phyloP scores from a whole-genome alignment of 2,797 vertebrate genomes.

The Rhynchonycteris naso region DNA sequence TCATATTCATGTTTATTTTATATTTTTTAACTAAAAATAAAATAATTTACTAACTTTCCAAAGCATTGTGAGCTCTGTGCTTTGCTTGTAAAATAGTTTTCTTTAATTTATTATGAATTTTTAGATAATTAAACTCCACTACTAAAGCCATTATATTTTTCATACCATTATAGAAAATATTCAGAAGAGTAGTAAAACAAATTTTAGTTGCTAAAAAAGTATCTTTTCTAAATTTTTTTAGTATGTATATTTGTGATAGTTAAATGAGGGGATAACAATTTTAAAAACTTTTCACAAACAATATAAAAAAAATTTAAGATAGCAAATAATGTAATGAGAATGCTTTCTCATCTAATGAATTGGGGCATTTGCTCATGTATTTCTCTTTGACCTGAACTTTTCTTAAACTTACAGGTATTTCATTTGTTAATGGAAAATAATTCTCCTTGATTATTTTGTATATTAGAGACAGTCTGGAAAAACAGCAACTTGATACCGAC shows the following conservation, averaged over 20 bases:
- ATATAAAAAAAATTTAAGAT: not conserved
- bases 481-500: not conserved
- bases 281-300: not conserved
- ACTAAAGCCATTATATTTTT: constrained; percentile 22
- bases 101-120: constrained; percentile 45
- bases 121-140: constrained; percentile 29
- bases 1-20: constrained; percentile 19
- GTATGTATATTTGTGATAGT: constrained; percentile 9
- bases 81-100: constrained; percentile 40
- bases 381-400: constrained; percentile 42
- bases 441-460: constrained; percentile 27
- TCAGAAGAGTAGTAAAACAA: constrained; percentile 26
- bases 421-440: constrained; percentile 55
- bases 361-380: not conserved
- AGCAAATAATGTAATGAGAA: not conserved
- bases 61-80: constrained; percentile 4
- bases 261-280: not conserved
- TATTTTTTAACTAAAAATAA: constrained; percentile 41
- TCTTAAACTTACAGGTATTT: not conserved
- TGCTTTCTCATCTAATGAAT: not conserved
- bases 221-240: not conserved
- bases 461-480: constrained; percentile 1
- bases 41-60: constrained; percentile 21
- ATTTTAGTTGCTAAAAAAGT: not conserved
- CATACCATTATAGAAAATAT: not conserved